Base-by-base conservation (phyloP, 2,888 invertebrate species). In the Ectemnius continuus region DNA sequence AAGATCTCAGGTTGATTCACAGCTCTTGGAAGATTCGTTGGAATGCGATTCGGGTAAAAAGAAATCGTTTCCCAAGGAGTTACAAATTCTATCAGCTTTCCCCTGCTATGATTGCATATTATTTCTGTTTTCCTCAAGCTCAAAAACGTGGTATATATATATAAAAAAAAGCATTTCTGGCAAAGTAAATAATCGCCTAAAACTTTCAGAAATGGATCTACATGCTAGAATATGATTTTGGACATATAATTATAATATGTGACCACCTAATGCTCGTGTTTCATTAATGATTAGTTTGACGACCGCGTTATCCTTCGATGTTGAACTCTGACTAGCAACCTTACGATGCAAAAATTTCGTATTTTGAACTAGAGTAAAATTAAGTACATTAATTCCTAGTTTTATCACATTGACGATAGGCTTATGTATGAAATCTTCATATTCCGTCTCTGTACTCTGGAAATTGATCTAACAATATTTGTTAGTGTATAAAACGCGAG, bases 371-470 rank as follows among this genome's bases (percentile, higher is more conserved):
- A 79, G 26, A 64, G 36, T 83, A 84, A 81, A 81, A 82, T 87
- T 88, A 89, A 89, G 88, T 89, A 89, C 89, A 84, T 84, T 85
- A 80, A 82, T 84, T 82, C 72, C 86, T 88, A 84, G 69, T 85
- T 87, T 87, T 89, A 88, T 89, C 89, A 89, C 89, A 89, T 85
- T 83, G 81, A 81, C 81, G 80, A 82, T 85, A 87, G 86, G 83
- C 84, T 80, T 73, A 79, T 83, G 69, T 74, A 75, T 76, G 75
- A 77, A 82, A 82, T 79, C 73, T 79, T 73, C 67, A 57, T 77
- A 76, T 81, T 76, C 74, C 76, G 73, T 79, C 63, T 61, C 67
- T 68, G 65, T 62, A 76, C 57, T 67, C 61, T 70, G 64, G 63
- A 73, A 80, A 72, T 61, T 73, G 46, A 28, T 67, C 73, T 76